Base-by-base conservation (phyloP, 2,888 invertebrate genomes). In the Latheticus oryzae region DNA sequence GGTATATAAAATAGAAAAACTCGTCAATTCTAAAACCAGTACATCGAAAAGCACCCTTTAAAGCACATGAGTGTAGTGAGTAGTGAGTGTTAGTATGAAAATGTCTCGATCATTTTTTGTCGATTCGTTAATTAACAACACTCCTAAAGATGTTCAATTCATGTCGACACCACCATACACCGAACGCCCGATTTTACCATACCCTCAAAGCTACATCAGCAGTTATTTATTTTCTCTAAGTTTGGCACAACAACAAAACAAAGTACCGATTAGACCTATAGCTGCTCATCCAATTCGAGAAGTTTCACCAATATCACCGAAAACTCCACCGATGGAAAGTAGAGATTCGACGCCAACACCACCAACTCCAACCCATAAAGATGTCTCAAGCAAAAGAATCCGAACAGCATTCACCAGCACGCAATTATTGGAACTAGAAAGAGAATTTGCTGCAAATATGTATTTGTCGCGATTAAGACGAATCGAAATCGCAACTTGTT, bases 381-480 rank as follows among this genome's bases (percentile, higher is more conserved):
- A 88, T 73, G 82, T 86, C 62, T 90, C 91, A 1, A 91, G 91
- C 69, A 94, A 94, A 76, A 83, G 96, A 57, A 95, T 96, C 61
- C 84, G 97, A 28, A 97, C 96, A 0, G 96, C 96, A 0, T 97
- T 96, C 76, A 95, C 95, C 1, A 94, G 94, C 65, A 91, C 90
- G 0, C 94, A 95, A 73, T 82, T 95, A 0, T 79, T 96, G 47
- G 91, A 95, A 71, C 79, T 97, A 52, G 95, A 96, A 77, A 80
- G 94, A 43, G 96, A 95, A 74, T 97, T 96, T 77, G 83, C 91
- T 0, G 79, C 88, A 67, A 96, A 95, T 75, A 95, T 94, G 88
- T 97, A 97, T 73, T 80, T 97, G 21, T 94, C 95, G 0, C 83
- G 96, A 28, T 78, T 96, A 64, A 83, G 96, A 43, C 83, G 96